Conservation (phyloP, 2,113 vertebrate genomes). For the Odontesthes bonariensis region DNA sequence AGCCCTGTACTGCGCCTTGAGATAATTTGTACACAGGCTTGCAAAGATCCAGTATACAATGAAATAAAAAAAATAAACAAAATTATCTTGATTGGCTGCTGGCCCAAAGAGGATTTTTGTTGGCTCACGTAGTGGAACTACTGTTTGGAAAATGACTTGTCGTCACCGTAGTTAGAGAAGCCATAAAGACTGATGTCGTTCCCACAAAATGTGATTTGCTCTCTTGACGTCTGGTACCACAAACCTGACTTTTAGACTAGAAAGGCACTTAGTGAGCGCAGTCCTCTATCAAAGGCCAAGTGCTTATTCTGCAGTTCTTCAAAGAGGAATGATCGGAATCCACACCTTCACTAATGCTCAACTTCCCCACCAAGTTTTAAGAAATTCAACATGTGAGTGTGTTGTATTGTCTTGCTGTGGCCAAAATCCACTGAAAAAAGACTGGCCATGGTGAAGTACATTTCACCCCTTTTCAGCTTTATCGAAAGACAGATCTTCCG, state of each 20-base stretch:
- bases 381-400: too few relatives aligned
- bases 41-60: too few relatives aligned
- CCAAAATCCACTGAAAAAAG: not conserved
- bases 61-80: not conserved
- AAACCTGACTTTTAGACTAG: not conserved
- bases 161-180: too few relatives aligned
- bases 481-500: constrained; percentile 19
- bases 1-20: constrained; percentile 86
- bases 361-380: too few relatives aligned
- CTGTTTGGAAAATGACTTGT: not conserved
- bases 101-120: not conserved
- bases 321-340: not conserved
- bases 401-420: too few relatives aligned
- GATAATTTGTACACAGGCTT: constrained; percentile 17
- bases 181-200: too few relatives aligned
- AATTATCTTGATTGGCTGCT: not conserved
- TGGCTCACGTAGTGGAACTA: not conserved
- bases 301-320: not conserved
- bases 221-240: not conserved
- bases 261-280: not conserved
- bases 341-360: too few relatives aligned
- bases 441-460: not conserved
- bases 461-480: constrained; percentile 62
- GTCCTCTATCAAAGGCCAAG: not conserved
- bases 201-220: too few relatives aligned